Evolutionary conservation across 2,888 invertebrate genomes (phyloP), one percentile per base, ranked within the genome.

Genomic region (Calephelis perditalis): DNA sequence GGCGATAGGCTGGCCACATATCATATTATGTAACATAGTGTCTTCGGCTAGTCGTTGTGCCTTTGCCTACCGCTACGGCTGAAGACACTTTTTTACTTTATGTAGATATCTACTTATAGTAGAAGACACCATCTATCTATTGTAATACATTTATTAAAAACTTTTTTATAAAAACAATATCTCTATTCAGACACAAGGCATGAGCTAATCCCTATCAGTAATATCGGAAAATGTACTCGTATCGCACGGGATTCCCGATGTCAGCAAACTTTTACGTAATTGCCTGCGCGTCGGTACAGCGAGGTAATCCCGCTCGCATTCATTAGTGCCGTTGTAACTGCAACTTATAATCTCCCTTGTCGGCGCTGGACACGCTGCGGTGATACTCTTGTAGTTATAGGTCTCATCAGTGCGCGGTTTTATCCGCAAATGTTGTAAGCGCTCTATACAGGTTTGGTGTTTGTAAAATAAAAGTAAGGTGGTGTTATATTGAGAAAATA

Each of bases 211-310:
- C 52, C 52, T 52, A 35, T 35, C 26, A 46, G 55, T 62, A 56
- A 66, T 67, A 68, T 67, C 62, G 65, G 63, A 71, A 72, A 74
- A 73, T 71, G 73, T 75, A 26, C 26, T 26, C 26, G 73, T 74
- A 77, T 76, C 68, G 72, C 65, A 64, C 68, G 69, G 80, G 79
- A 80, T 82, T 79, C 71, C 71, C 71, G 69, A 70, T 77, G 78
- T 78, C 78, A 75, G 69, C 56, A 68, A 77, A 81, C 78, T 81
- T 83, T 80, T 79, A 76, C 78, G 71, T 76, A 78, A 82, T 78
- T 79, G 76, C 73, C 70, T 72, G 68, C 67, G 65, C 70, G 71
- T 71, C 70, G 69, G 70, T 69, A 63, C 68, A 59, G 60, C 52
- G 65, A 60, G 64, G 69, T 81, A 83, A 84, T 82, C 81, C 81